Evolutionary conservation across 2,797 vertebrate genomes (phyloP), one percentile per base, ranked within the genome.

Genomic region (Pelochelys cantorii): DNA sequence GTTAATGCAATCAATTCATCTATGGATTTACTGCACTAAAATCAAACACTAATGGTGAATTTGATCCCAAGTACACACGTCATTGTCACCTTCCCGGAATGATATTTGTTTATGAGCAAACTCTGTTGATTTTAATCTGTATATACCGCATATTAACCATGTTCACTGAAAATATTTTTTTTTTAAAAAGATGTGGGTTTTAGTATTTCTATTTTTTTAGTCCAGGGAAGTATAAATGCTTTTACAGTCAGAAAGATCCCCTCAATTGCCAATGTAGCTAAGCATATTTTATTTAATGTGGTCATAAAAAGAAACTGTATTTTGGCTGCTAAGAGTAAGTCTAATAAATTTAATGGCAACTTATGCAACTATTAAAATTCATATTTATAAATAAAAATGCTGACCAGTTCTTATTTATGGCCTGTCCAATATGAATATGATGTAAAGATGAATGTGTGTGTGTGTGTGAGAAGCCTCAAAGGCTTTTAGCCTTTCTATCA

Each of bases 401-500:
- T 54, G 77, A 85, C 4, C 81, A 84, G 83, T 6, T 1, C 82
- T 59, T 55, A 3, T 65, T 8, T 25, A 27, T 81, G 5, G n/a
- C 83, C 81, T 0, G 0, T 12, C 48, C 87, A 68, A 27, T 91
- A 88, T 52, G 1, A 74, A 60, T 57, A 56, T 31, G 17, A n/a
- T 0, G 7, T 6, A 92, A 11, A 83, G 42, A 56, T 2, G 3
- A 78, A 86, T 37, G 20, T 3, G 20, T 1, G 48, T 2, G 11
- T 29, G n/a, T 3, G 54, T 3, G n/a, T n/a, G n/a, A n/a, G n/a
- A n/a, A n/a, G n/a, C 84, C 81, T 59, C 78, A 88, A 80, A 96
- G 42, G 80, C 84, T 94, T 90, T 90, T 82, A 95, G 55, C 1
- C 37, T n/a, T 84, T 94, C 85, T 85, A 85, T 80, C 31, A 68